Percentiles rank a stretch among this genome's conserved stretches.
Evolutionary conservation across 2,113 vertebrate species (phyloP).

Genomic region (Larimichthys polyactis): DNA sequence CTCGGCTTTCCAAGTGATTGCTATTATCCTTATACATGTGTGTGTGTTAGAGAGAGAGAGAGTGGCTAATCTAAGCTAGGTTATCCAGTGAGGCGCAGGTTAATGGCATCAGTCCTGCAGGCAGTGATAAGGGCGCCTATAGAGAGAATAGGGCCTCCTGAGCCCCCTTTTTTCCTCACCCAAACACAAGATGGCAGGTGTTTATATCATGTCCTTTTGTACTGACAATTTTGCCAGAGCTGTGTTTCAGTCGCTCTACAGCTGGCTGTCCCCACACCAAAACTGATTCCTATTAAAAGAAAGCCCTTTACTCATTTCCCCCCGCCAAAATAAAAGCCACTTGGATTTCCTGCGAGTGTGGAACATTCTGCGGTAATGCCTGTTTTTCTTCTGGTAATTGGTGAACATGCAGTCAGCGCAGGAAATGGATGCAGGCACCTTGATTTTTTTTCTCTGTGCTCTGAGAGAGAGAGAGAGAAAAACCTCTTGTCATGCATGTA

Average conservation of each 20-base stretch:
- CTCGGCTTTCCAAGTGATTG: neutral
- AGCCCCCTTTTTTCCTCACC: constrained; percentile 56
- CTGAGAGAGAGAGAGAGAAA: constrained; percentile 11
- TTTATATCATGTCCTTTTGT: constrained; percentile 72
- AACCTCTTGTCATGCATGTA: constrained; percentile 29
- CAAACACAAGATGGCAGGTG: constrained; percentile 71
- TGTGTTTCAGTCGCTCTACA: constrained; percentile 51
- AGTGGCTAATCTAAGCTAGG: constrained; percentile 58
- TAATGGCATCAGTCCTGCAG: constrained; percentile 74
- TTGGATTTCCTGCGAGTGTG: constrained; percentile 25
- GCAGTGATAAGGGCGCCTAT: constrained; percentile 72
- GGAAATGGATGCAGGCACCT: constrained; percentile 19
- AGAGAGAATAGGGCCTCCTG: constrained; percentile 46
- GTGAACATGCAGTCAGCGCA: constrained; percentile 30
- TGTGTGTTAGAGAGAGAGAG: neutral
- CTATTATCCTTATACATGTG: neutral
- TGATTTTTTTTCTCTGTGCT: constrained; percentile 2
- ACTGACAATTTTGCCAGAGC: constrained; percentile 47
- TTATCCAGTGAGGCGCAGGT: constrained; percentile 57
- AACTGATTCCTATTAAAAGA: constrained; percentile 62
- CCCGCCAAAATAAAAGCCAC: constrained; percentile 26
- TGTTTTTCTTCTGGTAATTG: constrained; percentile 38
- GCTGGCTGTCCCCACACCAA: constrained; percentile 46
- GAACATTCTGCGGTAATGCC: constrained; percentile 21
- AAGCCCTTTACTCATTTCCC: constrained; percentile 32